Conservation (phyloP, 1,140 invertebrate genomes). For the Chymomyza costata region DNA sequence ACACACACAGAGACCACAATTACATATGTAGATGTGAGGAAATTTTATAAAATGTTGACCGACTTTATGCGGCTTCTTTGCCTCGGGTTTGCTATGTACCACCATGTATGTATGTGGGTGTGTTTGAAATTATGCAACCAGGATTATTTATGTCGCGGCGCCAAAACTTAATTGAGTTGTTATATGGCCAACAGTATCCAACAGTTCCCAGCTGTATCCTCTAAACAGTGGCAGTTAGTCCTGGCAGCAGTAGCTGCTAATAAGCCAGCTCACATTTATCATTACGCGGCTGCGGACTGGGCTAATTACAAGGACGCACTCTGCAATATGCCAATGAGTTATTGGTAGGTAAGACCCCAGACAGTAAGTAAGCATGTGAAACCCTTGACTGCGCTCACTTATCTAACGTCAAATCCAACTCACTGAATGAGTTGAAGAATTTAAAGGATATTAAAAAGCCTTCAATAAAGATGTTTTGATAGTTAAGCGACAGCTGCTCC, state of each 20-base stretch:
- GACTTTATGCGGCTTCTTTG: no score
- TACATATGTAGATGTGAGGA: no score
- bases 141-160: conserved; percentile 39
- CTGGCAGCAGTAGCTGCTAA: conserved; percentile 24
- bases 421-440: conserved; percentile 12
- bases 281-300: not conserved
- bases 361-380: conserved; percentile 43
- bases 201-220: conserved; percentile 1
- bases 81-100: not conserved
- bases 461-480: conserved; percentile 68
- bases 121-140: conserved; percentile 53
- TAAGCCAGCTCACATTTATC: conserved; percentile 19
- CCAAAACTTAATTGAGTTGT: conserved; percentile 68
- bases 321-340: conserved; percentile 2
- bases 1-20: no score
- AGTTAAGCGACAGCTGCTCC: conserved; percentile 47
- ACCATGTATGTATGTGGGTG: not conserved
- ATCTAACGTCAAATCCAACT: conserved; percentile 22
- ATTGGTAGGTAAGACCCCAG: not conserved
- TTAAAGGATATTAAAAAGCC: conserved; percentile 24
- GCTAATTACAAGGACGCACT: not conserved
- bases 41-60: conserved; percentile 54
- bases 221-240: conserved; percentile 19
- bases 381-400: conserved; percentile 1
- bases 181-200: no score